Percentiles rank a stretch among this genome's conserved stretches.
Conservation (phyloP, 2,113 vertebrate genomes). For the Spizaetus ornatus region DNA sequence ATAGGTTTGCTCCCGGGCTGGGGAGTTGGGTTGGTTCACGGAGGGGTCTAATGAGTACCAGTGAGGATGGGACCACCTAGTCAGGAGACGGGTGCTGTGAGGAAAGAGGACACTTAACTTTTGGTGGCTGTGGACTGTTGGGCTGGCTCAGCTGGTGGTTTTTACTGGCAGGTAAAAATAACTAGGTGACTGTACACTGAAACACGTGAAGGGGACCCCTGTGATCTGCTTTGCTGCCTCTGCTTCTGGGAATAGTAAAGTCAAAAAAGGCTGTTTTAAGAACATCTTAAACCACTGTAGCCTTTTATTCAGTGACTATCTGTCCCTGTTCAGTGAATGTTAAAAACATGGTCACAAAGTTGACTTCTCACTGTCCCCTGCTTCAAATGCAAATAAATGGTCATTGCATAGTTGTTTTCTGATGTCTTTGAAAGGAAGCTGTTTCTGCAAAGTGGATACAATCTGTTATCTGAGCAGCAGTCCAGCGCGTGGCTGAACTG, state of each 20-base stretch:
- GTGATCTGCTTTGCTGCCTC: neutral
- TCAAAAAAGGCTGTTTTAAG: neutral
- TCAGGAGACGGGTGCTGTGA: neutral
- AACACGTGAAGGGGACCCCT: neutral
- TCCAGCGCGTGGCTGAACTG: neutral
- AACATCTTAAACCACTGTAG: neutral
- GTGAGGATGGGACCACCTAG: neutral
- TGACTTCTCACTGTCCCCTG: neutral
- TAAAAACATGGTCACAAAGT: neutral
- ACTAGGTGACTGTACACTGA: neutral
- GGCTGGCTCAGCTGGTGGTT: neutral
- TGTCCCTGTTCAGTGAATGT: neutral
- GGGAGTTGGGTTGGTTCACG: neutral
- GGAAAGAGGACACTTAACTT: neutral
- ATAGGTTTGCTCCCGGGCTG: neutral
- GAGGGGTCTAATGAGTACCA: neutral
- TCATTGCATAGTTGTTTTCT: neutral
- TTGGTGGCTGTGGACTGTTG: neutral
- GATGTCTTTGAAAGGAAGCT: neutral
- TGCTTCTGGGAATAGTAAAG: neutral
- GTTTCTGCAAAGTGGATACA: neutral
- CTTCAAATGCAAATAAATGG: neutral
- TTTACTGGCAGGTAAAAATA: neutral
- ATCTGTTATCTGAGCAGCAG: neutral
- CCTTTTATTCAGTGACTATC: neutral